These are phyloP conservation scores for Premnoplex brunnescens DNA, from an alignment of 2,797 vertebrate genomes.

Conservation along the genomic window DNA sequence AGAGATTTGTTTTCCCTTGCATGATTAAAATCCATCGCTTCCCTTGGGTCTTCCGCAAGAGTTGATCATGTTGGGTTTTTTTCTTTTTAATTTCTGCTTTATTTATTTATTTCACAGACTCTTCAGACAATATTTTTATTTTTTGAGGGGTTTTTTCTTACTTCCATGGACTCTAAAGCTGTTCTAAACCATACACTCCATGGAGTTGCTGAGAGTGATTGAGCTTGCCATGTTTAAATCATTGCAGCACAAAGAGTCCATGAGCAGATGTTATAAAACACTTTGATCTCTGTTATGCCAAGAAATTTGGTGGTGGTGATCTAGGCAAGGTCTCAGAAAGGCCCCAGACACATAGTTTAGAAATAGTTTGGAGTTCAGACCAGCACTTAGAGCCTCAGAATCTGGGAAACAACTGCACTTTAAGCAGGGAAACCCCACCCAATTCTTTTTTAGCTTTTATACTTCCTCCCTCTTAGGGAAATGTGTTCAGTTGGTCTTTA, in stretches of 20 bases:
- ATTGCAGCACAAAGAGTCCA: neutral
- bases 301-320: neutral
- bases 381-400: neutral
- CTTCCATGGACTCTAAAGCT: neutral
- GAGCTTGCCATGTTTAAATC: neutral
- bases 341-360: neutral
- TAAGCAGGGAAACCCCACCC: neutral
- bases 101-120: neutral
- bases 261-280: neutral
- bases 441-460: neutral
- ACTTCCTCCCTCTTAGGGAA: neutral
- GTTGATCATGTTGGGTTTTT: neutral
- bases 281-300: neutral
- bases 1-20: conserved; percentile 25
- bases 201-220: neutral
- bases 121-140: neutral
- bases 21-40: conserved; percentile 10
- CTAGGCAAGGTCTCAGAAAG: neutral
- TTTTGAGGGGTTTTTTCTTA: fast-evolving
- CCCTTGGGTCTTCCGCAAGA: neutral
- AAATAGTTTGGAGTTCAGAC: neutral
- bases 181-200: neutral
- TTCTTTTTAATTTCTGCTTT: neutral
- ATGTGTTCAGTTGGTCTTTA: neutral
- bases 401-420: neutral